Base-by-base conservation (phyloP, 1,140 invertebrate genomes). In the Goniozus legneri region DNA sequence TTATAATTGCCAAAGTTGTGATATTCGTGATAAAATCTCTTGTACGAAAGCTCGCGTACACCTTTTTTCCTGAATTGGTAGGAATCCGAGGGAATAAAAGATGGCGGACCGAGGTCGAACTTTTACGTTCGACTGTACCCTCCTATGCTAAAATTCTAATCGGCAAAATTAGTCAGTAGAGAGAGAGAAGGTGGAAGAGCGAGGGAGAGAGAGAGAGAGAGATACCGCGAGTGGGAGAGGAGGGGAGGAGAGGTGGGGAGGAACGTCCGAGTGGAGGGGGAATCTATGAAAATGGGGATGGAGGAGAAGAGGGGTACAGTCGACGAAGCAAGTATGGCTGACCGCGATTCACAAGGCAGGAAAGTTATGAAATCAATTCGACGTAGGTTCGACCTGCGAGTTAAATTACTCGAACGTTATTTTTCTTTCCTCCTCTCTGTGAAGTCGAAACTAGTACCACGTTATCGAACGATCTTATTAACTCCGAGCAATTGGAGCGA, bases 301-400 rank as follows among this genome's bases (percentile, higher is more conserved):
- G n/a, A n/a, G n/a, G n/a, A n/a, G n/a, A n/a, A n/a, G n/a, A n/a
- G 44, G 50, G 42, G 44, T 66, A 71, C 59, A 67, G 60, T 63
- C 59, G 16, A 15, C 33, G 0, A 44, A 36, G 53, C 62, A 65
- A 68, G 52, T 68, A 40, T 43, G 38, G 38, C 41, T 67, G 67
- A 69, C 67, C 66, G 66, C 63, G 60, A 65, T 71, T 67, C 50
- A 43, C 47, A 56, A n/a, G n/a, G 53, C 40, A 62, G 41, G 62
- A 59, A 69, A 68, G 66, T 68, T 69, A 69, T 65, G 68, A 72
- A 72, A 69, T 68, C 62, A 64, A 66, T 65, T 60, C 45, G 44
- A 55, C 36, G 40, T 42, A 47, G 41, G 32, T 52, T 50, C 31
- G 34, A 36, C 24, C 19, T 31, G 14, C 36, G 21, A 27, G 24